phyloP scores from a whole-genome alignment of 2,113 vertebrate genomes.

The Nesogale talazaci region DNA sequence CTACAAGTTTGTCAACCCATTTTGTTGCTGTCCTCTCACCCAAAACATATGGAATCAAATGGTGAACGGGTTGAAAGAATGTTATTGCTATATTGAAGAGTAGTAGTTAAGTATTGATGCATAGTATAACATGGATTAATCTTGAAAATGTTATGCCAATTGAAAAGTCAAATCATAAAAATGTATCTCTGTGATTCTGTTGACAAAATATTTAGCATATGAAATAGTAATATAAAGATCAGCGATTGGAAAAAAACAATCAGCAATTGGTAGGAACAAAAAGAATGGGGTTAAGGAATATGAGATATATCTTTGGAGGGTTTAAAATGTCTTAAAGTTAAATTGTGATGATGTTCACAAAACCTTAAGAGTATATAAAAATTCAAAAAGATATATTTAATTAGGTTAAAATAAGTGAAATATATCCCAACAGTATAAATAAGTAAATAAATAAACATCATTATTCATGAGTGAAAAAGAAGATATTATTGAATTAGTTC shows the following conservation, averaged over 20 bases:
- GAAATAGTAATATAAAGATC: neutral
- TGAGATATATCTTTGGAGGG: no score
- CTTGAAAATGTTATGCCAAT: neutral
- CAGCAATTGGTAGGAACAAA: neutral
- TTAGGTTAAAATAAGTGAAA: neutral
- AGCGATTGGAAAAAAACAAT: no score
- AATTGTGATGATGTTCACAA: neutral
- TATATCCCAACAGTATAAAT: neutral
- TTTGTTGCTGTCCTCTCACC: neutral
- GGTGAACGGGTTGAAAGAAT: neutral
- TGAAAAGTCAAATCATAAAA: neutral
- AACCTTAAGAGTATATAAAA: neutral
- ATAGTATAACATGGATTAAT: neutral
- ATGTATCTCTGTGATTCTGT: neutral
- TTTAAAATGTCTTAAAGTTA: neutral
- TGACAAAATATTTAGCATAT: neutral
- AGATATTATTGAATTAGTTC: neutral
- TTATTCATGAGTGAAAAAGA: neutral
- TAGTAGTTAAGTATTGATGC: neutral
- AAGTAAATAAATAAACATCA: neutral
- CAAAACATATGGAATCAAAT: neutral
- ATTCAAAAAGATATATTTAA: neutral
- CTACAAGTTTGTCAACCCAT: neutral
- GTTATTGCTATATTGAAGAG: neutral
- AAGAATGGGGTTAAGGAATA: neutral